Conservation (phyloP, 30 jellyfish, hydroid and myxozoan genomes). For the Haliclystus octoradiatus region DNA sequence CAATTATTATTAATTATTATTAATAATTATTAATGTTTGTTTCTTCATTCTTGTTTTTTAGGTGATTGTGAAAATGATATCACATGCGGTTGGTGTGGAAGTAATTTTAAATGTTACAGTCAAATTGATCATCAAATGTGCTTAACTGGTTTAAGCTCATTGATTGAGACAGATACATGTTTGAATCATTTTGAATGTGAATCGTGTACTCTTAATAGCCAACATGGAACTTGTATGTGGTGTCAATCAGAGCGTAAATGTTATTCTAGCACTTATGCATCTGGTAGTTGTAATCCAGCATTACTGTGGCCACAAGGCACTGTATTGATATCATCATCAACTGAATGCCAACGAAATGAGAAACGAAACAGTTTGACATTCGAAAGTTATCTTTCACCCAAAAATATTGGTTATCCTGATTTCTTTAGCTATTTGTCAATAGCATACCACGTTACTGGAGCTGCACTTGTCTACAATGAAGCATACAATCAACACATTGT, state of each 20-base stretch:
- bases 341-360: conserved; percentile 27
- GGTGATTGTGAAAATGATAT: conserved; percentile 67
- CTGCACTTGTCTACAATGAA: conserved; percentile 4
- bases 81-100: conserved; percentile 68
- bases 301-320: conserved; percentile 52
- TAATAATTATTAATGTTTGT: background rate
- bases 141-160: background rate
- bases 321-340: conserved; percentile 4
- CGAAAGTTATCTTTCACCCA: conserved; percentile 23
- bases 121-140: conserved; percentile 15
- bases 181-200: conserved; percentile 39
- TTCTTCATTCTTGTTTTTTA: conserved; percentile 1
- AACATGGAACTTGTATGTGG: conserved; percentile 13
- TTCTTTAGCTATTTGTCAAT: conserved; percentile 9
- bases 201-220: conserved; percentile 15
- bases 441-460: conserved; percentile 2
- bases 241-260: conserved; percentile 9
- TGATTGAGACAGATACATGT: conserved; percentile 39
- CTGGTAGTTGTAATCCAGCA: conserved; percentile 12
- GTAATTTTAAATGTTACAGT: conserved; percentile 19
- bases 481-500: background rate
- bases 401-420: conserved; percentile 51
- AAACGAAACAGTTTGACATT: conserved; percentile 52
- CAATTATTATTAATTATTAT: too few relatives aligned
- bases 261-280: background rate